A percentile compares a stretch with the other conserved stretches of the same genome.
phyloP scores from a whole-genome alignment of 2,888 invertebrate species.

The Sepioteuthis lessoniana region DNA sequence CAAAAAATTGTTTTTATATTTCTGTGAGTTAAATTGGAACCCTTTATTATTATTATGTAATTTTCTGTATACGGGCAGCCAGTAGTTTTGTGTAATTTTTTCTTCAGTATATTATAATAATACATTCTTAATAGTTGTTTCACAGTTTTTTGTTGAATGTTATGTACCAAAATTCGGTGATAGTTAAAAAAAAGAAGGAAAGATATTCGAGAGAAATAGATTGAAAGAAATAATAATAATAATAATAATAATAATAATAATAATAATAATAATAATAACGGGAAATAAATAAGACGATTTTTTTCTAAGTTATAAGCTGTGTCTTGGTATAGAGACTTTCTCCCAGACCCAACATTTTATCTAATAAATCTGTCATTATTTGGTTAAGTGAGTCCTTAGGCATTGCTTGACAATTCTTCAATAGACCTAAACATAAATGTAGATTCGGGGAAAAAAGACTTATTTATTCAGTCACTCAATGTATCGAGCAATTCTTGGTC shows the following conservation, averaged over 20 bases:
- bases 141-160: neutral
- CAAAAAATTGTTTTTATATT: too few relatives aligned
- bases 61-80: neutral
- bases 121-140: neutral
- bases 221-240: neutral
- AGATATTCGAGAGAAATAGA: neutral
- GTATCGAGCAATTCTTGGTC: neutral
- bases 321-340: neutral
- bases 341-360: neutral
- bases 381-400: neutral
- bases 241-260: too few relatives aligned
- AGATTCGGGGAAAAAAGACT: neutral
- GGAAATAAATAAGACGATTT: neutral
- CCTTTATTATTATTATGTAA: neutral
- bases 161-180: neutral
- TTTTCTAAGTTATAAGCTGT: neutral
- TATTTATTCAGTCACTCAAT: neutral
- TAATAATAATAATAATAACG: neutral
- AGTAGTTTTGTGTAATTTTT: neutral
- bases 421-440: slow-evolving; percentile 33
- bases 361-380: neutral
- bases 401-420: slow-evolving; percentile 10
- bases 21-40: neutral
- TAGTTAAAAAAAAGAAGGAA: neutral
- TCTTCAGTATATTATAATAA: neutral